phyloP scores from a whole-genome alignment of 2,797 vertebrate genomes.

The Oreochromis mossambicus region DNA sequence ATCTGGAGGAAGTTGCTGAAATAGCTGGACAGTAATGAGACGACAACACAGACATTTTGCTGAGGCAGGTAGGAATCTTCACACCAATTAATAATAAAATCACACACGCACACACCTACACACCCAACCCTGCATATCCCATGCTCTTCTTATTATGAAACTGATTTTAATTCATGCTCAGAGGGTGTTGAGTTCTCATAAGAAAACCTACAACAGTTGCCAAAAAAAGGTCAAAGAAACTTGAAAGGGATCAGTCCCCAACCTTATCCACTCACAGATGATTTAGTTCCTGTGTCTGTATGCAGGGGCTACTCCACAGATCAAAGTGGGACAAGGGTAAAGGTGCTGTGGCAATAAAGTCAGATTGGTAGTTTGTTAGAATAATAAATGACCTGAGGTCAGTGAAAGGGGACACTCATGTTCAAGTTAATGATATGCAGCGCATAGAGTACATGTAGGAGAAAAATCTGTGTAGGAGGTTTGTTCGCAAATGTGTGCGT shows the following conservation, averaged over 20 bases:
- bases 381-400: constrained; percentile 13
- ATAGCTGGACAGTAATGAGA: constrained; percentile 65
- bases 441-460: not conserved
- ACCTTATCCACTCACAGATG: constrained; percentile 46
- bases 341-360: constrained; percentile 7
- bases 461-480: not conserved
- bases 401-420: not conserved
- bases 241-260: constrained; percentile 43
- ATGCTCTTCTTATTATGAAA: constrained; percentile 7
- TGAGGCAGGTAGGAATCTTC: constrained; percentile 53
- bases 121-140: not conserved
- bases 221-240: constrained; percentile 46
- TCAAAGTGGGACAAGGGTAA: constrained; percentile 19
- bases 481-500: fast-evolving
- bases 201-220: constrained; percentile 1
- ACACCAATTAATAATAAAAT: constrained; percentile 59
- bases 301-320: constrained; percentile 5
- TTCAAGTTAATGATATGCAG: constrained; percentile 9
- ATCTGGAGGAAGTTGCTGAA: constrained; percentile 66
- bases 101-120: not conserved
- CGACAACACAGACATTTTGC: constrained; percentile 60
- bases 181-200: constrained; percentile 4
- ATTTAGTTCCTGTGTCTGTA: constrained; percentile 38
- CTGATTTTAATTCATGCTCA: constrained; percentile 34
- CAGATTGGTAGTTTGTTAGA: constrained; percentile 31